These are phyloP conservation scores for Beroe forskalii DNA, from an alignment of 37 sponge, comb jelly and placozoan genomes.

Conservation along the genomic window DNA sequence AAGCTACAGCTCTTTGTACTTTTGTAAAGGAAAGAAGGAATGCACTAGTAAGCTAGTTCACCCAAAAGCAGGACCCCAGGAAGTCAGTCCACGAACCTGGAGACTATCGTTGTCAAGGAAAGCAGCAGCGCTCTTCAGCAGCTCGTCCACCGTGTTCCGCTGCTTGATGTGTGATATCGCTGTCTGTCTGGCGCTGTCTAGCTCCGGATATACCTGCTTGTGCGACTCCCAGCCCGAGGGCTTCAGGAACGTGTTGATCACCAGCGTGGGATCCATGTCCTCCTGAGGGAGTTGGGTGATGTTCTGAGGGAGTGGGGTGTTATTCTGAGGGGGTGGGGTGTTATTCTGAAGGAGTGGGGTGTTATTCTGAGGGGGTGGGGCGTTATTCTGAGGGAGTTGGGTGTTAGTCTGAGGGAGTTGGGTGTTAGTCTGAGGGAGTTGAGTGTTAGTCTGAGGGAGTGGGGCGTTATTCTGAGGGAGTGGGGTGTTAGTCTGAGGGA, in stretches of 20 bases:
- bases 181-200: slow-evolving; percentile 25
- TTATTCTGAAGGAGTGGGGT: background rate
- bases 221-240: slow-evolving; percentile 32
- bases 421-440: no score
- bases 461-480: no score
- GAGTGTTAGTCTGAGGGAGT: no score
- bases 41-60: no score
- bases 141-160: slow-evolving; percentile 51
- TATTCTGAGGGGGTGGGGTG: background rate
- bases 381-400: background rate
- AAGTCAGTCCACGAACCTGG: no score
- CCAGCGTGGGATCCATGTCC: slow-evolving; percentile 22
- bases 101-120: slow-evolving; percentile 21
- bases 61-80: no score
- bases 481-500: no score
- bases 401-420: no score
- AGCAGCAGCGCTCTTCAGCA: slow-evolving; percentile 56
- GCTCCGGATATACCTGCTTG: slow-evolving; percentile 14
- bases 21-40: no score
- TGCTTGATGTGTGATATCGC: slow-evolving; percentile 30
- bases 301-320: background rate
- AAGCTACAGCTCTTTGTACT: no score
- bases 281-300: background rate
- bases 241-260: slow-evolving; percentile 60
- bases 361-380: background rate